Evolutionary conservation across 2,113 vertebrate species (phyloP), one percentile per base, ranked within the genome.

Genomic region (Athene noctua): DNA sequence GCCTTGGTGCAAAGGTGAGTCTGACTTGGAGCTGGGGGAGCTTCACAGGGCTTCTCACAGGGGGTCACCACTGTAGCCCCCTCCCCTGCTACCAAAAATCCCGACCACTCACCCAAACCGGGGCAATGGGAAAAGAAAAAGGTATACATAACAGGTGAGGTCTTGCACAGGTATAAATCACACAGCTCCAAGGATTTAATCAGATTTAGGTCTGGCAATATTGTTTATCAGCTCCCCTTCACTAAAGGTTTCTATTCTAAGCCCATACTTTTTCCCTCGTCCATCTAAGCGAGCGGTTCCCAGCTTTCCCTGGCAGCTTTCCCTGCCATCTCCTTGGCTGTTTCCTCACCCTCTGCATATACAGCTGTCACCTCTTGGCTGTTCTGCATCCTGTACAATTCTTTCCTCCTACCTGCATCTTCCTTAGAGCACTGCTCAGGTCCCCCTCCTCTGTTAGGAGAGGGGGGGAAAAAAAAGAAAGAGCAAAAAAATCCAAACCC

Each of bases 101-200:
- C 44, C 8, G 16, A 8, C 44, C 44, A 46, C 44, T 46, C 44
- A 17, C 44, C 17, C 44, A 46, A 46, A 46, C 44, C 44, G 17
- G 44, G 44, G 44, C 44, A 46, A 46, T 46, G 44, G 44, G 44
- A 63, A 57, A 85, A 68, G 14, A 29, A 63, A 57, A 46, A 63
- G 0, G 38, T 13, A 49, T 0, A 40, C 4, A 3, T 40, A 85
- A 63, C 27, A 14, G 25, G 46, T 0, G 6, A 73, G 62, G 38
- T 46, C 29, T 44, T 90, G 62, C 67, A 80, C 58, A 77, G 26
- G 11, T 42, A 65, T 21, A 75, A 85, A 77, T 42, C 59, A 18
- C 1, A 2, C 32, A 63, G 47, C 14, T 51, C 20, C 44, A 54
- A 0, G 0, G 36, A 38, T 30, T 62, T 55, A 5, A 77, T 11